These are phyloP conservation scores for Orthonychiurus folsomi DNA, from an alignment of 2,888 invertebrate genomes.

Conservation along the genomic window DNA sequence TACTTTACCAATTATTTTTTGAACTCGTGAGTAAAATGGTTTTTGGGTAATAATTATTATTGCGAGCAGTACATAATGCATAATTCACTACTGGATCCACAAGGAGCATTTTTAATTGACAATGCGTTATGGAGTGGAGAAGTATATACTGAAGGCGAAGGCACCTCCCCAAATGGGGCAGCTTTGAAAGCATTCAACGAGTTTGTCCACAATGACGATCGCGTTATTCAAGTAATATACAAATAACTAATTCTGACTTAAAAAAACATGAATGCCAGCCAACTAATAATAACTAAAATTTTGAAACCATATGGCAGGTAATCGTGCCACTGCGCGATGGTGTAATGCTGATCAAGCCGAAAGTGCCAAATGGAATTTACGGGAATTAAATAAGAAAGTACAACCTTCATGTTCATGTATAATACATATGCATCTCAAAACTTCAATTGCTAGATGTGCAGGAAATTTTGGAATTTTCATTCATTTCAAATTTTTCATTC, in stretches of 20 bases:
- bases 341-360: not conserved
- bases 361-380: too few species aligned
- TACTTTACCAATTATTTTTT: too few species aligned
- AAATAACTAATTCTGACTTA: too few species aligned
- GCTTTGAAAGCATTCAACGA: constrained; percentile 27
- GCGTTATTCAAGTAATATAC: constrained; percentile 32
- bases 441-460: too few species aligned
- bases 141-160: constrained; percentile 14
- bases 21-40: not conserved
- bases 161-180: constrained; percentile 15
- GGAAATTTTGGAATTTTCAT: too few species aligned
- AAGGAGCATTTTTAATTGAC: constrained; percentile 30
- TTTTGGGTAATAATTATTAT: not conserved
- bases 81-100: constrained; percentile 21
- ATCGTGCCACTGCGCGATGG: not conserved
- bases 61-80: constrained; percentile 34
- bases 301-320: too few species aligned
- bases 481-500: too few species aligned
- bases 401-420: too few species aligned
- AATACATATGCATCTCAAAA: too few species aligned
- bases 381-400: too few species aligned
- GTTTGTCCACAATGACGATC: constrained; percentile 26
- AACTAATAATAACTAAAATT: too few species aligned
- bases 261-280: too few species aligned
- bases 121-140: constrained; percentile 29